phyloP scores from a whole-genome alignment of 2,113 vertebrate species.

The Fregata magnificens region DNA sequence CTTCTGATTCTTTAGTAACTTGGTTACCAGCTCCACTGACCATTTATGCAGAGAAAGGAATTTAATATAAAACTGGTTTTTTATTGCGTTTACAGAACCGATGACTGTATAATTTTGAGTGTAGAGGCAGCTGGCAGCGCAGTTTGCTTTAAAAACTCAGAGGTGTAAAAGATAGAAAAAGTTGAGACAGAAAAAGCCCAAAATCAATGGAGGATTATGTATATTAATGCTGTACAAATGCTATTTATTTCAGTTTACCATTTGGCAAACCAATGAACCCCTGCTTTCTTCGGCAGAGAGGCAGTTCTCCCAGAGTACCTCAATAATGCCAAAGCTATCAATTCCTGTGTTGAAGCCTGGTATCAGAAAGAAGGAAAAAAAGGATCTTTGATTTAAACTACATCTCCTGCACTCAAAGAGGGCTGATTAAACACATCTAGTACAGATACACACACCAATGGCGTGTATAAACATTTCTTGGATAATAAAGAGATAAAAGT shows the following conservation, averaged over 20 bases:
- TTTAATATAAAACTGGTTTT: not conserved
- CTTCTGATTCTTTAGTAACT: slow-evolving; percentile 26
- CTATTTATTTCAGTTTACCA: not conserved
- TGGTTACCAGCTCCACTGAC: slow-evolving; percentile 5
- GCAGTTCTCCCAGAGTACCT: not conserved
- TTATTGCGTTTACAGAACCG: not conserved
- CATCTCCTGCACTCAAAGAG: not conserved
- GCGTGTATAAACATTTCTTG: not conserved
- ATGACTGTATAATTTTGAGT: not conserved
- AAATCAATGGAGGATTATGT: not conserved
- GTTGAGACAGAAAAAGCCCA: not conserved
- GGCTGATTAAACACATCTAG: not conserved
- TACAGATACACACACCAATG: too few species aligned
- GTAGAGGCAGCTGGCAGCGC: not conserved
- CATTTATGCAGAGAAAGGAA: slow-evolving; percentile 1
- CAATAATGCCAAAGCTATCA: not conserved
- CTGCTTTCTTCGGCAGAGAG: not conserved
- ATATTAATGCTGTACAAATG: not conserved
- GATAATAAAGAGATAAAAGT: not conserved
- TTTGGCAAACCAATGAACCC: not conserved
- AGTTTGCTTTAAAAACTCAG: not conserved
- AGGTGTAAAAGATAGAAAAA: not conserved
- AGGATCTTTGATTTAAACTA: not conserved
- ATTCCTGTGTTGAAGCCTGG: not conserved
- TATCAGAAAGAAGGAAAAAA: not conserved